Conservation (phyloP, 2,888 invertebrate genomes). For the Scaptomyza parva region DNA sequence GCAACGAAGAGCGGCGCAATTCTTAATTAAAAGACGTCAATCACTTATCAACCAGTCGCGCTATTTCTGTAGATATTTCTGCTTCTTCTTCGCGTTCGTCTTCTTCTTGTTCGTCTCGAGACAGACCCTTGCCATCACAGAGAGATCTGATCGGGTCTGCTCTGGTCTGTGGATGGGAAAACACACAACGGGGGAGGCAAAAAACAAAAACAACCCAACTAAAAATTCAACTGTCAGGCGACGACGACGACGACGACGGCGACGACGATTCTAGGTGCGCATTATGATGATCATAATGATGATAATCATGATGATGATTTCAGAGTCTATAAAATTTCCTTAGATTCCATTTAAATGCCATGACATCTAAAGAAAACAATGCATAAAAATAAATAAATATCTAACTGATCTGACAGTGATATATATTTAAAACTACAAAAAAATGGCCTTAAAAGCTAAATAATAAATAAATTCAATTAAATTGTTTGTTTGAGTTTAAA, state of each 20-base stretch:
- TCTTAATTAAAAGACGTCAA: constrained; percentile 80
- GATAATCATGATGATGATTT: constrained; percentile 57
- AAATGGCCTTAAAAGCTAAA: background rate
- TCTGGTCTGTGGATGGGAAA: too few relatives aligned
- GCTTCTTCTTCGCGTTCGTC: constrained; percentile 8
- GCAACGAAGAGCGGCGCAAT: constrained; percentile 77
- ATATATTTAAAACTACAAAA: background rate
- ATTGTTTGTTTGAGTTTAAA: too few relatives aligned
- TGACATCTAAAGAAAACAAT: constrained; percentile 68
- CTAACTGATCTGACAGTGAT: background rate
- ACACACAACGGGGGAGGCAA: constrained; percentile 9
- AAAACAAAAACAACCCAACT: constrained; percentile 29
- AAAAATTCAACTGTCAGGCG: constrained; percentile 59
- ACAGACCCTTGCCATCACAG: constrained; percentile 53
- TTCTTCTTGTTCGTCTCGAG: constrained; percentile 27
- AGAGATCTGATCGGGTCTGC: constrained; percentile 41
- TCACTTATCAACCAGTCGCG: constrained; percentile 75
- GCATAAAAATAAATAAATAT: constrained; percentile 68
- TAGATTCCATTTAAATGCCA: constrained; percentile 72
- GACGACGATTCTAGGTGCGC: constrained; percentile 54
- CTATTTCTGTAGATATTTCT: constrained; percentile 68
- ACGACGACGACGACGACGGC: too few relatives aligned
- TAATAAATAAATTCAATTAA: too few relatives aligned
- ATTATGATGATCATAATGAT: background rate
- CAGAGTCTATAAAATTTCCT: constrained; percentile 76